A percentile compares a stretch with the other conserved stretches of the same genome.
Conservation (phyloP, 1,140 invertebrate genomes). For the Oreohelix idahoensis region DNA sequence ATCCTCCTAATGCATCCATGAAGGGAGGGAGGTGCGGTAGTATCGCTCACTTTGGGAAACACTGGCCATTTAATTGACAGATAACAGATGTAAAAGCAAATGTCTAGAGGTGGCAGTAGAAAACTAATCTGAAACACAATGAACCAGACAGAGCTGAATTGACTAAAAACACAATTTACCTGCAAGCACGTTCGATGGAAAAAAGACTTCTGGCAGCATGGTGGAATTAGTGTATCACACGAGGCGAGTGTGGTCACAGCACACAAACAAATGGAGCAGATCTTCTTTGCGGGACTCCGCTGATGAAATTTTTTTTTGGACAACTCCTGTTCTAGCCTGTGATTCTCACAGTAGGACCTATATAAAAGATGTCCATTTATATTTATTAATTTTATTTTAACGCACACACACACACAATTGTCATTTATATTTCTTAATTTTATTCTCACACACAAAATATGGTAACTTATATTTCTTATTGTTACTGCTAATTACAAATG, state of each 20-base stretch:
- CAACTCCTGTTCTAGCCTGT: conserved; percentile 76
- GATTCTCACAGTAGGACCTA: conserved; percentile 79
- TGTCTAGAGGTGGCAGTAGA: not conserved
- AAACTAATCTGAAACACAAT: not conserved
- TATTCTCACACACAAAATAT: too few relatives aligned
- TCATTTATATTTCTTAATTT: too few relatives aligned
- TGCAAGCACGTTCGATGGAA: conserved; percentile 79
- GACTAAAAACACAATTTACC: conserved; percentile 72
- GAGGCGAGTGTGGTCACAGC: conserved; percentile 70
- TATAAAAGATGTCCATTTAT: too few relatives aligned
- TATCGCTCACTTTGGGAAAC: too few relatives aligned
- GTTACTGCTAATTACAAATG: too few relatives aligned
- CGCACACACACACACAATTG: too few relatives aligned
- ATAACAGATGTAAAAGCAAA: too few relatives aligned
- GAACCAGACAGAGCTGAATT: not conserved
- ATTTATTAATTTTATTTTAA: too few relatives aligned
- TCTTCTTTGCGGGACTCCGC: conserved; percentile 51
- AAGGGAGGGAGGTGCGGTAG: too few relatives aligned
- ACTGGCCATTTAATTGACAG: too few relatives aligned
- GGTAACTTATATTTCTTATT: too few relatives aligned
- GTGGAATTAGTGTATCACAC: conserved; percentile 75
- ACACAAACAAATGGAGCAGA: conserved; percentile 78
- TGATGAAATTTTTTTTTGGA: conserved; percentile 43
- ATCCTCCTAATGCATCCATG: too few relatives aligned
- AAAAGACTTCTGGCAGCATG: conserved; percentile 79